Percentiles rank a stretch among this genome's conserved stretches.
These are phyloP conservation scores for Astatoreochromis straeleni DNA, from an alignment of 2,113 vertebrate species.

Conservation along the genomic window DNA sequence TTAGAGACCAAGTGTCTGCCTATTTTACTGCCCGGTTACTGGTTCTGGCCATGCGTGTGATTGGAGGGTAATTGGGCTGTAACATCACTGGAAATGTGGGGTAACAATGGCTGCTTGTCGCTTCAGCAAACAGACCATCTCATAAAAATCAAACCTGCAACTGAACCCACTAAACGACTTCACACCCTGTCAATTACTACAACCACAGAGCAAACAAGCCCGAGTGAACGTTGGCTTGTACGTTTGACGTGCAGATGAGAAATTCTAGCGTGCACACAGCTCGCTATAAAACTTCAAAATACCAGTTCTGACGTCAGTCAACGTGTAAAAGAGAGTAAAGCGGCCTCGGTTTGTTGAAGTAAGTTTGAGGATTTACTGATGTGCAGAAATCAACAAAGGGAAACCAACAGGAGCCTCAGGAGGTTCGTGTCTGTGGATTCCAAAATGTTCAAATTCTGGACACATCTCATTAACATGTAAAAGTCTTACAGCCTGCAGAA, in stretches of 20 bases:
- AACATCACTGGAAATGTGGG: slow-evolving; percentile 17
- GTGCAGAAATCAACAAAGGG: background rate
- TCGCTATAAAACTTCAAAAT: background rate
- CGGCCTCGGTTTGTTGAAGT: background rate
- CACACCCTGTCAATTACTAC: background rate
- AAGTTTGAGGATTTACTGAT: background rate
- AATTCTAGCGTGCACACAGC: background rate
- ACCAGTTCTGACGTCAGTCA: background rate
- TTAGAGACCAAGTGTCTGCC: background rate
- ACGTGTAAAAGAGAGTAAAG: background rate
- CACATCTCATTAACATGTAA: background rate
- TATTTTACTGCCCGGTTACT: background rate
- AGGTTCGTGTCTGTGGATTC: fast-evolving
- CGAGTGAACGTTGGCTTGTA: background rate
- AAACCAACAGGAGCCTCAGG: background rate
- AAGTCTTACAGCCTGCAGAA: background rate
- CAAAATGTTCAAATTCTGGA: background rate
- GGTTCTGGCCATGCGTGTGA: slow-evolving; percentile 26
- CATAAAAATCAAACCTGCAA: slow-evolving; percentile 20
- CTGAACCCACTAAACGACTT: slow-evolving; percentile 18
- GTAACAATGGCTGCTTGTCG: slow-evolving; percentile 31
- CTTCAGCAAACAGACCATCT: slow-evolving; percentile 25
- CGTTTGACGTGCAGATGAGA: background rate
- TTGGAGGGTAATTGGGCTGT: slow-evolving; percentile 33
- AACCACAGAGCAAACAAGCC: background rate